Evolutionary conservation across 1,140 invertebrate species (phyloP), one percentile per base, ranked within the genome.

Genomic region (Mylabris phalerata): DNA sequence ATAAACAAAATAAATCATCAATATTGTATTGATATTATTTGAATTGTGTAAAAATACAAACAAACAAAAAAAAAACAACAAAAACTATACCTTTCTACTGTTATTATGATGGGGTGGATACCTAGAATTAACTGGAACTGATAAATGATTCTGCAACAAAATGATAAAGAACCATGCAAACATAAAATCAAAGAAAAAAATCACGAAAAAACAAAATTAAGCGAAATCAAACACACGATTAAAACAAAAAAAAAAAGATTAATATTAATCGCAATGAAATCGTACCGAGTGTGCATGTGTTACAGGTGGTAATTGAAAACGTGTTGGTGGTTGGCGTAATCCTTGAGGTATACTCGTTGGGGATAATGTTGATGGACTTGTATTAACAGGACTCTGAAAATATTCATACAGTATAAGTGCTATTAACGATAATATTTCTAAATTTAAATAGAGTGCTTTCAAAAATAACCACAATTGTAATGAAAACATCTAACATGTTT

Each of bases 101-200:
- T 87, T 19, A 79, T 79, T 83, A 75, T 43, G 63, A 55, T 82
- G 84, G 80, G 86, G 86, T 73, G 87, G 85, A 78, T 83, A 88
- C 81, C 86, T 88, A 84, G 83, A 84, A 82, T 85, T 85, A 82
- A 86, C 82, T 82, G 87, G 87, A 82, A 89, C 86, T 83, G 84
- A 87, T 83, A 89, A 87, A 84, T 87, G 86, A 81, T 86, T 88
- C 86, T 89, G 87, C 79, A 88, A 88, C 80, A 85, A 84, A 84
- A 84, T 84, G 79, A 85, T 82, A 10, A 83, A 79, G 75, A 78
- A 78, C 71, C 75, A 79, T 77, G 77, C 76, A 77, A 81, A 80
- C 73, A 74, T 73, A 78, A 77, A 78, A 38, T 55, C 71, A 76
- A 78, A 79, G 75, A 79, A 79, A 74, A 74, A 70, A 72, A 77